Evolutionary conservation across 2,797 vertebrate genomes (phyloP), one percentile per base, ranked within the genome.

Genomic region (Pangasius krempfi): DNA sequence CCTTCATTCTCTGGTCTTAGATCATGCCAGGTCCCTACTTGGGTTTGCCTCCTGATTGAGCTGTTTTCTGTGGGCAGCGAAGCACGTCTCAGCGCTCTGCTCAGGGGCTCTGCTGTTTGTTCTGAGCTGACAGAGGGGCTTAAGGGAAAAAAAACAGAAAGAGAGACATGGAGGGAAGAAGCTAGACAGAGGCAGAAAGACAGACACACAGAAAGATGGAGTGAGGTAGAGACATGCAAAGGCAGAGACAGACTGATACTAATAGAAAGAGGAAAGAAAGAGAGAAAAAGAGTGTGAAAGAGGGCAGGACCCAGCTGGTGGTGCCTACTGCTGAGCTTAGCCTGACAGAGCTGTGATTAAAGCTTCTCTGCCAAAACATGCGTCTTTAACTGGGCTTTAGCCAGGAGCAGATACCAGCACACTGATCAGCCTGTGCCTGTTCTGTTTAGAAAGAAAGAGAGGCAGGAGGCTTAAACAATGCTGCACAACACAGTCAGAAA

Each of bases 281-380:
- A 76, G 33, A 84, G 47, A n/a, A 58, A 64, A 58, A 66, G 87
- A 33, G 78, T 22, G 44, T 25, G 47, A 86, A 58, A 62, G 40
- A 88, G 86, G 86, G 88, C 83, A 84, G 84, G 30, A 80, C 89
- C 83, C 90, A 90, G 90, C 89, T 92, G 91, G 89, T 68, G 68
- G 68, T 86, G 88, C 64, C 88, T 88, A 87, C 84, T 83, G 84
- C 82, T 80, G 88, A 89, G 85, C 76, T 85, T n/a, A 86, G 82
- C 25, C 88, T 89, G 89, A 88, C 85, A 87, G 90, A 89, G 68
- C 88, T 88, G 86, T 91, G 90, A 92, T 91, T 91, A 92, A 80
- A 90, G 84, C 52, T 52, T 72, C 60, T 66, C 75, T 89, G 72
- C 82, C 84, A 84, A 89, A 86, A 89, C 62, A 58, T 40, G 82